These are phyloP conservation scores for Hirtodrosophila trivittata DNA, from an alignment of 2,888 invertebrate genomes.

Conservation along the genomic window DNA sequence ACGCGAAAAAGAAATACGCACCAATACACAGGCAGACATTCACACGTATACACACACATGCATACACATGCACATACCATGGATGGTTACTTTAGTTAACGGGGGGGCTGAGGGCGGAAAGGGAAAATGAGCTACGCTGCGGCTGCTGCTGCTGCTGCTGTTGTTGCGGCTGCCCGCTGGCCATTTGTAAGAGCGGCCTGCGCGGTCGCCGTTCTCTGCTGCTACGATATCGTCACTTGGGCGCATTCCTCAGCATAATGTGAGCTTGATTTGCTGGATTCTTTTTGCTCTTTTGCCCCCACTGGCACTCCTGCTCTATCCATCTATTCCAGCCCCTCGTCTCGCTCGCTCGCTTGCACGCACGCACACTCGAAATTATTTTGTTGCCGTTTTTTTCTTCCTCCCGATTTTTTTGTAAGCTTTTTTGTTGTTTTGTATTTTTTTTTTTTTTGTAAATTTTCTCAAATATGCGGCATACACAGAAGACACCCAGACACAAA, in stretches of 20 bases:
- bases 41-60: slow-evolving; percentile 8
- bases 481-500: slow-evolving; percentile 34
- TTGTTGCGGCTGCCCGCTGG: slow-evolving; percentile 58
- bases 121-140: slow-evolving; percentile 1
- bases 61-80: slow-evolving; percentile 5
- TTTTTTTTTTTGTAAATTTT: slow-evolving; percentile 42
- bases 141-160: slow-evolving; percentile 7
- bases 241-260: slow-evolving; percentile 82
- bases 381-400: slow-evolving; percentile 67
- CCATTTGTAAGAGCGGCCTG: slow-evolving; percentile 66
- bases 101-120: neutral
- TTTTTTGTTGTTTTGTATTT: slow-evolving; percentile 20
- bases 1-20: slow-evolving; percentile 53
- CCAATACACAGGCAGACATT: slow-evolving; percentile 35
- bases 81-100: slow-evolving; percentile 27
- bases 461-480: slow-evolving; percentile 67
- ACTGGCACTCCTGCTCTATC: slow-evolving; percentile 26
- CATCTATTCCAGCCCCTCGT: slow-evolving; percentile 30
- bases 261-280: slow-evolving; percentile 83
- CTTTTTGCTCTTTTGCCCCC: slow-evolving; percentile 63
- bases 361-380: slow-evolving; percentile 68
- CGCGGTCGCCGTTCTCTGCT: slow-evolving; percentile 62
- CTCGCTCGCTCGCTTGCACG: slow-evolving; percentile 35
- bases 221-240: slow-evolving; percentile 83
- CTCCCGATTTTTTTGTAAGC: slow-evolving; percentile 33